Evolutionary conservation across 2,888 invertebrate genomes (phyloP).

Genomic region (Loripinus fragilis): DNA sequence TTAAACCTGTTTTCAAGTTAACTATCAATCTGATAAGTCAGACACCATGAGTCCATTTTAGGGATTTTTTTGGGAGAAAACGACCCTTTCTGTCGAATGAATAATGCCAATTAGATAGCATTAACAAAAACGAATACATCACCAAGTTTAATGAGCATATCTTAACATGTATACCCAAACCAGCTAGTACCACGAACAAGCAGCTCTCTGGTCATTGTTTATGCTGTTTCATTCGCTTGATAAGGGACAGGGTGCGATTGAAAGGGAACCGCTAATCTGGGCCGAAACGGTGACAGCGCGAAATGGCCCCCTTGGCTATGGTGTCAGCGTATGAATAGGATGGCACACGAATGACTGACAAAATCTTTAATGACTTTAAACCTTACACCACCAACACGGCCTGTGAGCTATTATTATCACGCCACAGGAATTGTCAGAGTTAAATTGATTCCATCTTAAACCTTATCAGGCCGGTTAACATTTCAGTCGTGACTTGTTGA

Average conservation of each 20-base stretch:
- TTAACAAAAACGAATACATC: too few species aligned
- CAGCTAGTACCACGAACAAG: too few species aligned
- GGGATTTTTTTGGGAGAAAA: too few species aligned
- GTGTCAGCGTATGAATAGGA: background rate
- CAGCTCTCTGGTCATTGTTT: too few species aligned
- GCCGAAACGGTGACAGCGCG: background rate
- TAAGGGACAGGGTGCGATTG: too few species aligned
- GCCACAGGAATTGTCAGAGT: background rate
- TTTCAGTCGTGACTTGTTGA: background rate
- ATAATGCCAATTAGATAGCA: too few species aligned
- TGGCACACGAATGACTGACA: constrained; percentile 18
- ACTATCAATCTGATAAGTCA: background rate
- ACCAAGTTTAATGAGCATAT: too few species aligned
- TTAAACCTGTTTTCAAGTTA: background rate
- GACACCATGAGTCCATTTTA: background rate
- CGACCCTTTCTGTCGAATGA: too few species aligned
- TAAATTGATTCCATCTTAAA: constrained; percentile 16
- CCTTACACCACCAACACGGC: background rate
- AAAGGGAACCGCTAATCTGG: background rate
- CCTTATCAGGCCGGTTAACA: constrained; percentile 1
- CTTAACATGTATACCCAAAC: too few species aligned
- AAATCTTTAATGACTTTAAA: constrained; percentile 16
- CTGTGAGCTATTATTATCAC: constrained; percentile 12
- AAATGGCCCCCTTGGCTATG: background rate
- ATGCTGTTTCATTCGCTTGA: too few species aligned